A percentile compares a stretch with the other conserved stretches of the same genome.
These are phyloP conservation scores for Tenebrio molitor DNA, from an alignment of 1,140 invertebrate species.

Conservation along the genomic window DNA sequence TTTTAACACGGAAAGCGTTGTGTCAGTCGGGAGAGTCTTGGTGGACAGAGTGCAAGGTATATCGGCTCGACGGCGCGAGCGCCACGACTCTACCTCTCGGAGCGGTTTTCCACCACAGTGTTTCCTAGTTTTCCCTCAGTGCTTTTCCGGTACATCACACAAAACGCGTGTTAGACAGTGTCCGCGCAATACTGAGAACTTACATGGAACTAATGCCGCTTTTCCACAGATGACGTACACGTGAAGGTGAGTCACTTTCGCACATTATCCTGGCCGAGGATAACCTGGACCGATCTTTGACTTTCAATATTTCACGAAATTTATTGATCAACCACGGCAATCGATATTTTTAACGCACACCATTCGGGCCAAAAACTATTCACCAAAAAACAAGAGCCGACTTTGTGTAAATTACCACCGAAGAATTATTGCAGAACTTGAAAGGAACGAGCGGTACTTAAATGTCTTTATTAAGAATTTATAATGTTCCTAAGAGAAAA, in stretches of 20 bases:
- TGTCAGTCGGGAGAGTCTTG: constrained; percentile 49
- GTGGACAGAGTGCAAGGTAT: constrained; percentile 43
- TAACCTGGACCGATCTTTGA: too few relatives aligned
- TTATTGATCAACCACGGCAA: too few relatives aligned
- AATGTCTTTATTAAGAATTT: too few relatives aligned
- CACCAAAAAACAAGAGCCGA: too few relatives aligned
- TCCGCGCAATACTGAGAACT: constrained; percentile 3
- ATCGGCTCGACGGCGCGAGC: constrained; percentile 32
- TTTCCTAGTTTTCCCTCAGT: constrained; percentile 59
- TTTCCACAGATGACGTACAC: constrained; percentile 55
- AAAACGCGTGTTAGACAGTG: constrained; percentile 36
- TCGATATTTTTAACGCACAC: too few relatives aligned
- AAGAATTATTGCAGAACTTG: too few relatives aligned
- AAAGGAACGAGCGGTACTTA: too few relatives aligned
- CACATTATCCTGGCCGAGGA: constrained; percentile 10
- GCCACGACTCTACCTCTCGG: constrained; percentile 45
- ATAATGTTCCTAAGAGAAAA: too few relatives aligned
- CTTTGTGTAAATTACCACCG: too few relatives aligned
- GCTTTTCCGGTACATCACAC: constrained; percentile 48
- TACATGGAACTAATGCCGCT: constrained; percentile 56
- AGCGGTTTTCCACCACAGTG: constrained; percentile 50
- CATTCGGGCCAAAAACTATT: too few relatives aligned
- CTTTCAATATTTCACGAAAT: too few relatives aligned
- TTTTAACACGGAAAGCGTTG: constrained; percentile 46
- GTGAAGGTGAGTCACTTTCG: constrained; percentile 16